Percentiles rank a stretch among this genome's conserved stretches.
These are phyloP conservation scores for Acrocephalus scirpaceus DNA, from an alignment of 2,797 vertebrate genomes.

Conservation along the genomic window DNA sequence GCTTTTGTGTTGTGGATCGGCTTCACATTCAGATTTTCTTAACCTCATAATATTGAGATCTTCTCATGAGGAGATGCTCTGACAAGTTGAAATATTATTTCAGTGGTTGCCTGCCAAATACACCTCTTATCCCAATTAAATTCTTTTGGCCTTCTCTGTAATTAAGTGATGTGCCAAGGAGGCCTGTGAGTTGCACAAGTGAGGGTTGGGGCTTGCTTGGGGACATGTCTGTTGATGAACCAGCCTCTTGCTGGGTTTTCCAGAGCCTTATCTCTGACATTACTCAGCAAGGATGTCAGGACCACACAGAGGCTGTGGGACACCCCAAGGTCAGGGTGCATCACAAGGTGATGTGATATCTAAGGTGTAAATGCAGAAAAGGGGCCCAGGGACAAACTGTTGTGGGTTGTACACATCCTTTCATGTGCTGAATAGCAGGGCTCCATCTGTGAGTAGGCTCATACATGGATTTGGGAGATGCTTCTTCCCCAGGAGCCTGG, in stretches of 20 bases:
- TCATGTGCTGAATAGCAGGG: fast-evolving
- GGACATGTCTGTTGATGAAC: not conserved
- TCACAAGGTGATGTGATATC: not conserved
- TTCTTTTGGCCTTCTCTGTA: not conserved
- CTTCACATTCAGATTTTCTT: conserved; percentile 20
- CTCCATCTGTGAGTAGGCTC: not conserved
- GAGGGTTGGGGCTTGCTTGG: not conserved
- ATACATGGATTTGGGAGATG: not conserved
- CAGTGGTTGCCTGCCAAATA: not conserved
- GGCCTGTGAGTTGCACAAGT: fast-evolving
- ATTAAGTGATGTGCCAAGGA: fast-evolving
- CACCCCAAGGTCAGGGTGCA: fast-evolving
- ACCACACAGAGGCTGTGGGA: not conserved
- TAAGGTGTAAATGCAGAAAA: not conserved
- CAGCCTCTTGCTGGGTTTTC: not conserved
- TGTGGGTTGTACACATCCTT: not conserved
- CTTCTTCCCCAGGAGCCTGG: not conserved
- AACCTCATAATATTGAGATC: conserved; percentile 28
- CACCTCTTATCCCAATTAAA: conserved; percentile 7
- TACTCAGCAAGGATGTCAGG: not conserved
- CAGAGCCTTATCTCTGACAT: not conserved
- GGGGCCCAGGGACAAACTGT: fast-evolving
- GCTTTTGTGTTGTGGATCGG: conserved; percentile 41
- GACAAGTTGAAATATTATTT: conserved; percentile 42
- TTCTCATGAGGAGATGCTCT: not conserved